phyloP scores from a whole-genome alignment of 2,888 invertebrate genomes.

The Archaeoteleia sp. region DNA sequence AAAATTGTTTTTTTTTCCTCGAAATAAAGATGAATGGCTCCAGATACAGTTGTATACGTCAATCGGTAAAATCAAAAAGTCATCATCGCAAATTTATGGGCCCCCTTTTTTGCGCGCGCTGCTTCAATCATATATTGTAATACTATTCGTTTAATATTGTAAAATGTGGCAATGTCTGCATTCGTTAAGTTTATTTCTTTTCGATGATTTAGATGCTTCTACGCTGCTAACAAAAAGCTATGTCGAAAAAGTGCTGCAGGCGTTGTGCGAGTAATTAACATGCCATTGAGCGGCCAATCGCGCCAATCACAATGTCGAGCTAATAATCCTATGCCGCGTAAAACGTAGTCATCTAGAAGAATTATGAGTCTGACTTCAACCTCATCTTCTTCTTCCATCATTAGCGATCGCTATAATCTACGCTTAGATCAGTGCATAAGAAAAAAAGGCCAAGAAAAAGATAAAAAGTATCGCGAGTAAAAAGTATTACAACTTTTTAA shows the following conservation, averaged over 20 bases:
- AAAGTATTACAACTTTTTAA: conserved; percentile 1
- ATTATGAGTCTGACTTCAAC: conserved; percentile 29
- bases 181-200: conserved; percentile 1
- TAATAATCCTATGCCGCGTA: conserved; percentile 29
- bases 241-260: background rate
- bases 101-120: no score
- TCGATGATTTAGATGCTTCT: conserved; percentile 11
- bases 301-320: conserved; percentile 22
- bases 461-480: background rate
- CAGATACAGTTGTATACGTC: no score
- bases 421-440: conserved; percentile 22
- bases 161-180: conserved; percentile 3
- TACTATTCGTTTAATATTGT: no score
- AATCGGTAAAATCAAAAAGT: no score
- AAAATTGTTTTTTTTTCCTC: no score
- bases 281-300: conserved; percentile 1
- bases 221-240: conserved; percentile 9
- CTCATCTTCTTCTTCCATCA: conserved; percentile 29
- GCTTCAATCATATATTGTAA: no score
- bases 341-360: conserved; percentile 20
- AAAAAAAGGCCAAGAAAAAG: conserved; percentile 21
- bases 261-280: conserved; percentile 15
- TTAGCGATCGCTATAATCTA: conserved; percentile 40
- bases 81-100: no score
- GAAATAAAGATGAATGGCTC: no score